Conservation (phyloP, 2,113 vertebrate genomes). For the Oophaga pumilio region DNA sequence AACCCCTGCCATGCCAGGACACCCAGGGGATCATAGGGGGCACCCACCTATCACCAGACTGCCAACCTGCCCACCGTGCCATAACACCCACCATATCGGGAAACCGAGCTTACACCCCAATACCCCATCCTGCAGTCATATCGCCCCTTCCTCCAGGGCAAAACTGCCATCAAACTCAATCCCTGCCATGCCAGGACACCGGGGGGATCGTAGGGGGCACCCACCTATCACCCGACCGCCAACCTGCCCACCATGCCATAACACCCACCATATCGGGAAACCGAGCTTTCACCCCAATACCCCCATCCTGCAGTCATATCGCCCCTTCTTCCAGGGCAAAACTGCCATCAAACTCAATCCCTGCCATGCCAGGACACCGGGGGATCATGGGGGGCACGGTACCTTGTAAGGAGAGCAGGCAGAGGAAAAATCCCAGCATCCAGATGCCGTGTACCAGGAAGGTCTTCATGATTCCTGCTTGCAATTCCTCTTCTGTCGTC, state of each 20-base stretch:
- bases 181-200: background rate
- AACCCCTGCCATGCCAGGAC: background rate
- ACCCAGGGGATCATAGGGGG: too few relatives aligned
- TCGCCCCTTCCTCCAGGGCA: background rate
- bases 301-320: slow-evolving; percentile 14
- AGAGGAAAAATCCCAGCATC: slow-evolving; percentile 81
- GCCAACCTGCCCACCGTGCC: background rate
- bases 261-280: background rate
- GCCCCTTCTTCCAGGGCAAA: background rate
- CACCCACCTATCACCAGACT: background rate
- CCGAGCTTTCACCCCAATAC: too few relatives aligned
- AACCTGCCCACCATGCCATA: background rate
- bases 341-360: slow-evolving; percentile 14
- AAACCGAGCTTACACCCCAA: too few relatives aligned
- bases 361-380: background rate
- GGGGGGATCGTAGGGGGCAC: background rate
- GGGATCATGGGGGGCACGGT: slow-evolving; percentile 59
- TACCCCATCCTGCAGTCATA: slow-evolving; percentile 16
- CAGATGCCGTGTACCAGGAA: slow-evolving; percentile 84
- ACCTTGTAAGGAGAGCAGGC: slow-evolving; percentile 83
- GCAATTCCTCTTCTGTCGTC: slow-evolving; percentile 55
- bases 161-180: slow-evolving; percentile 25
- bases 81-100: background rate
- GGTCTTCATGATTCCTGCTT: slow-evolving; percentile 77
- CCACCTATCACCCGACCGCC: too few relatives aligned